These are phyloP conservation scores for Wasmannia auropunctata DNA, from an alignment of 1,140 invertebrate genomes.

Conservation along the genomic window DNA sequence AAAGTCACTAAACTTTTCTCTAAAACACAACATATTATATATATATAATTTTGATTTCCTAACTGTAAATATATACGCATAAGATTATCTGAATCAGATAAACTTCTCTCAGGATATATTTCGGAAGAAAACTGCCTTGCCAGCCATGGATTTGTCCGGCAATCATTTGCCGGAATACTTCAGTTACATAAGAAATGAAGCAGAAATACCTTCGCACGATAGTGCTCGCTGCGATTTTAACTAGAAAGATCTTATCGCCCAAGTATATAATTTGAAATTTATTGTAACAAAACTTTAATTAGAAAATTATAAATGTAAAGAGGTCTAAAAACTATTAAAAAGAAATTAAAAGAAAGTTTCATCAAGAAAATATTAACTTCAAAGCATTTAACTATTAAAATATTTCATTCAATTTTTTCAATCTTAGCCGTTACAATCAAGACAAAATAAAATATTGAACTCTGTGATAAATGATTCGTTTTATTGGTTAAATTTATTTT, in stretches of 20 bases:
- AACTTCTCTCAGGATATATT: background rate
- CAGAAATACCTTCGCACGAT: slow-evolving; percentile 36
- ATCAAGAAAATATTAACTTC: background rate
- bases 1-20: background rate
- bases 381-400: background rate
- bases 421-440: background rate
- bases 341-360: background rate
- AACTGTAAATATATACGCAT: background rate
- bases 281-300: background rate
- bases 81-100: slow-evolving; percentile 65
- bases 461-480: background rate
- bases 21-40: background rate
- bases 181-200: background rate
- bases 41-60: background rate
- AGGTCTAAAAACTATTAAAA: background rate
- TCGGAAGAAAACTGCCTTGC: slow-evolving; percentile 55
- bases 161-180: slow-evolving; percentile 12
- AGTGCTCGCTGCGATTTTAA: background rate
- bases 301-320: background rate
- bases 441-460: slow-evolving; percentile 8
- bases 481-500: background rate
- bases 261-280: slow-evolving; percentile 3
- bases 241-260: background rate
- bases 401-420: background rate
- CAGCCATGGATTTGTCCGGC: slow-evolving; percentile 24